These are phyloP conservation scores for Dicrostonyx torquatus DNA, from an alignment of 2,797 vertebrate species.

Conservation along the genomic window DNA sequence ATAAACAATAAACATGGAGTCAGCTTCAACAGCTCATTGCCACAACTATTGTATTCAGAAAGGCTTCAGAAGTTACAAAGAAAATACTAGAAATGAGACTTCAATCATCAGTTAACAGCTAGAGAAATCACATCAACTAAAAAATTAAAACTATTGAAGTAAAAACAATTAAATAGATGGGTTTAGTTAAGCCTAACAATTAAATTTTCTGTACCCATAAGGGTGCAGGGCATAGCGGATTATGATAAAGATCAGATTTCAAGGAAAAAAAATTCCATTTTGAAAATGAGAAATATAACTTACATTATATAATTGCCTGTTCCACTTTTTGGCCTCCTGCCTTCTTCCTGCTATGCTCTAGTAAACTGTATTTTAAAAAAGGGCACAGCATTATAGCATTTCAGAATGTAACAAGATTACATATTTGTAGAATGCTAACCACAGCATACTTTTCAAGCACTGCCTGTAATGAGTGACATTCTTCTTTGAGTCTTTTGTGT, in stretches of 20 bases:
- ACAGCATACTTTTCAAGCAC: conserved; percentile 70
- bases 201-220: conserved; percentile 80
- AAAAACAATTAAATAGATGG: conserved; percentile 86
- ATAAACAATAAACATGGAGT: background rate
- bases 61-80: conserved; percentile 56
- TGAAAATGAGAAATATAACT: conserved; percentile 82
- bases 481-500: conserved; percentile 72
- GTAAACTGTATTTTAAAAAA: conserved; percentile 85
- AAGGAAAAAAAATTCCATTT: conserved; percentile 83
- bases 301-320: conserved; percentile 84
- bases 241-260: conserved; percentile 85
- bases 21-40: background rate
- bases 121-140: conserved; percentile 84
- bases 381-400: conserved; percentile 80
- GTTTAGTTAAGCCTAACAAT: conserved; percentile 80
- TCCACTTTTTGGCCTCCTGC: conserved; percentile 82
- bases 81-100: conserved; percentile 71
- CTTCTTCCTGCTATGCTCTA: conserved; percentile 84
- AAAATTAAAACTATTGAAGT: conserved; percentile 81
- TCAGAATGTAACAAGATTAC: conserved; percentile 82
- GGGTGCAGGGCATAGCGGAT: conserved; percentile 80
- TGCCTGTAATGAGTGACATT: conserved; percentile 72
- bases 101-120: conserved; percentile 76
- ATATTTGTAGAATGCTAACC: conserved; percentile 81
- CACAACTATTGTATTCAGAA: conserved; percentile 48